These are phyloP conservation scores for Ochlodes sylvanus DNA, from an alignment of 2,888 invertebrate species.

Conservation along the genomic window DNA sequence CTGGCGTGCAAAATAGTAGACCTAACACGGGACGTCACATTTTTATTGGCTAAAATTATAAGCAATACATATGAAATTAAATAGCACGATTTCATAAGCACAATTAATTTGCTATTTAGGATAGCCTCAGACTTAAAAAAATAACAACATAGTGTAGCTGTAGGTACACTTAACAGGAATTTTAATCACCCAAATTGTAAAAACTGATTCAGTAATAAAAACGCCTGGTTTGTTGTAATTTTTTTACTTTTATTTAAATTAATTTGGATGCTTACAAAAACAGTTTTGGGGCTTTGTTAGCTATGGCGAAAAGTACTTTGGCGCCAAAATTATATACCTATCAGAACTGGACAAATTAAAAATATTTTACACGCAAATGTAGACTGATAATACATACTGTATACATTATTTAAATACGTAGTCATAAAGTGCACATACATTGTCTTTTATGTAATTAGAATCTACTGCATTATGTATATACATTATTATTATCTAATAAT, in stretches of 20 bases:
- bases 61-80: background rate
- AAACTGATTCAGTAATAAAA: no score
- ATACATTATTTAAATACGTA: background rate
- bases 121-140: no score
- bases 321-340: background rate
- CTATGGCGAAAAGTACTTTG: no score
- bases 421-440: conserved; percentile 1
- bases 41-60: background rate
- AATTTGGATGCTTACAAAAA: no score
- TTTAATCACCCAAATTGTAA: no score
- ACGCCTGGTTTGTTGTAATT: no score
- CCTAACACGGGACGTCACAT: background rate
- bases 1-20: conserved; percentile 22
- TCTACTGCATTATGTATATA: background rate
- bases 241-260: no score
- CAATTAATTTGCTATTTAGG: no score
- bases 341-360: background rate
- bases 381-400: no score
- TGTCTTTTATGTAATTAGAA: conserved; percentile 18
- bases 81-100: conserved; percentile 2
- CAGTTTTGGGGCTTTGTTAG: no score
- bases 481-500: conserved; percentile 5
- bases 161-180: no score
- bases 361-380: conserved; percentile 4
- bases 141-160: no score